Evolutionary conservation across 2,797 vertebrate species (phyloP).

Genomic region (Syngnathus rostellatus): DNA sequence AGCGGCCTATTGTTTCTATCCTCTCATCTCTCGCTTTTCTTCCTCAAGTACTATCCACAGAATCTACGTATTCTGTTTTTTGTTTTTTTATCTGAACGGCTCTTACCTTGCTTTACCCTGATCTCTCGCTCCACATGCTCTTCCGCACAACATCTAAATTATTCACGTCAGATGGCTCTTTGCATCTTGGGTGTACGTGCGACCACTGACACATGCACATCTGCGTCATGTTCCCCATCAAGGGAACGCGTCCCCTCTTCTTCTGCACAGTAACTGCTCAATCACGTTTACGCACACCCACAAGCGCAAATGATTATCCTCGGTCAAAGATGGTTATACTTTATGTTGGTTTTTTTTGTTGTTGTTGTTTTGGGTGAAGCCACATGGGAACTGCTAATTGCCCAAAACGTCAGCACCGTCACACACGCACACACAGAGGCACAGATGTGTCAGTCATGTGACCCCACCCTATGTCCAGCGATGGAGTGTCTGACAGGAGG

Average conservation of each 20-base stretch:
- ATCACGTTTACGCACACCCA: constrained; percentile 1
- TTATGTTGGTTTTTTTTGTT: constrained; percentile 49
- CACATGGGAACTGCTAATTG: constrained; percentile 66
- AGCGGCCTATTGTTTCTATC: constrained; percentile 43
- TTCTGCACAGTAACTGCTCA: constrained; percentile 4
- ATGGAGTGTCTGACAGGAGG: constrained; percentile 47
- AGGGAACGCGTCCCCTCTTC: constrained; percentile 20
- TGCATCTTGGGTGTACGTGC: constrained; percentile 40
- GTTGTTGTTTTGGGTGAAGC: constrained; percentile 46
- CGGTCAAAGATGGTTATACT: constrained; percentile 40
- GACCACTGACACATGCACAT: constrained; percentile 6
- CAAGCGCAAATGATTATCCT: constrained; percentile 19
- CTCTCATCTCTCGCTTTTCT: constrained; percentile 27
- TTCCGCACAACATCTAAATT: constrained; percentile 59
- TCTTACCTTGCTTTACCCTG: background rate
- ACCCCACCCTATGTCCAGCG: constrained; percentile 39
- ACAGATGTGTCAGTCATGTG: constrained; percentile 49
- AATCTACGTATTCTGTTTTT: constrained; percentile 18
- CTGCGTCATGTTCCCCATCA: constrained; percentile 13
- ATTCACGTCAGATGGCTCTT: constrained; percentile 63
- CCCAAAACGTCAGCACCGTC: constrained; percentile 51
- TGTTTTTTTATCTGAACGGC: constrained; percentile 3
- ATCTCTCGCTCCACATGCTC: constrained; percentile 31
- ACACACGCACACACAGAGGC: constrained; percentile 7
- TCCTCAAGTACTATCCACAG: constrained; percentile 36